Evolutionary conservation across 64 coral and sea anemone genomes (phyloP), one percentile per base, ranked within the genome.

Genomic region (Montipora sp.): DNA sequence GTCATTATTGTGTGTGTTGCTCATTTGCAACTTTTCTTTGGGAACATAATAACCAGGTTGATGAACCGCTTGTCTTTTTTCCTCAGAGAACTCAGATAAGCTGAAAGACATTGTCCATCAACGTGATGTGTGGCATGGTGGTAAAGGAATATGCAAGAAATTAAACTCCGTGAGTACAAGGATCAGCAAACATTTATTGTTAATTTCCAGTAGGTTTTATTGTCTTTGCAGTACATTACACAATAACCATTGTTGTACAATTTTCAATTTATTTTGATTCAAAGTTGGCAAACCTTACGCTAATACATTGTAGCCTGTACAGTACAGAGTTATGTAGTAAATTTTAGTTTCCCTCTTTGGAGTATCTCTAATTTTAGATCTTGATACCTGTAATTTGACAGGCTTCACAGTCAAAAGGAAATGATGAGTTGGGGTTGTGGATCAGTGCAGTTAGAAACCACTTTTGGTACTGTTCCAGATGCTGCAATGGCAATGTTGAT

Each of bases 341-440:
- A 9, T 68, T 11, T 68, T 68, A 68, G 4, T 68, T 68, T 19
- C 10, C 65, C 16, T 68, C 19, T 68, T 13, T 68, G 65, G 57
- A 68, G 16, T 68, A 68, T 59, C 13, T 59, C 57, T 59, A 59
- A 59, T 9, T 59, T 59, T 59, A 59, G 57, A 59, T 59, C 57
- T 59, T 59, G 57, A 59, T 59, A 78, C 48, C 6, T 51, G 9
- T 47, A 47, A 78, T 78, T 78, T 78, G 15, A 18, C 22, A 84
- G 81, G 81, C 63, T 84, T 55, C 81, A 8, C 55, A 84, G 63
- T 53, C 18, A 24, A 84, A 84, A 59, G 81, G 81, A 59, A 84
- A 84, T 61, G 81, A 84, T 3, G 81, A 84, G 55, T 36, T 84
- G 0, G 43, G 18, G 4, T 59, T 58, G 8, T 84, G 81, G 81